Conservation (phyloP, 2,888 invertebrate genomes). For the Pammene aurita region DNA sequence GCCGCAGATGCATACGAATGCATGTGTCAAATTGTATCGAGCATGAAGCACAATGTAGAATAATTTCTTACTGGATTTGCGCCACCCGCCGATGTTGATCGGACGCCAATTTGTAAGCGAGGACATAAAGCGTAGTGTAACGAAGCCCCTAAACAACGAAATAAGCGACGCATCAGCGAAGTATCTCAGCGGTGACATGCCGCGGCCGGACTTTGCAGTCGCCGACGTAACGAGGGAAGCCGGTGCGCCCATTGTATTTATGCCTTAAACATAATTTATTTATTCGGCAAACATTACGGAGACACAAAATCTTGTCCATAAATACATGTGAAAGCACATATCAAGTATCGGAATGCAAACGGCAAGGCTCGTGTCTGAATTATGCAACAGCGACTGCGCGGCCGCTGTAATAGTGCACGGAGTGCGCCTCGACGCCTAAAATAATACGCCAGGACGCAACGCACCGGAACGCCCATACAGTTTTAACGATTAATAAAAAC, state of each 20-base stretch:
- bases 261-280: conserved; percentile 81
- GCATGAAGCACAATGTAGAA: conserved; percentile 68
- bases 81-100: conserved; percentile 60
- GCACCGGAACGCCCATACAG: conserved; percentile 34
- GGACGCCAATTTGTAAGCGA: conserved; percentile 78
- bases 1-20: conserved; percentile 39
- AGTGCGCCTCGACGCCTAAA: conserved; percentile 72
- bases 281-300: conserved; percentile 82
- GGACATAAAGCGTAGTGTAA: conserved; percentile 78
- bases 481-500: conserved; percentile 39
- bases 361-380: conserved; percentile 80
- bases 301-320: conserved; percentile 84
- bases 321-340: conserved; percentile 84
- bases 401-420: conserved; percentile 76
- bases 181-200: conserved; percentile 77
- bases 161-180: conserved; percentile 67
- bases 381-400: conserved; percentile 74
- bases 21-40: conserved; percentile 58
- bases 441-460: conserved; percentile 59
- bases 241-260: conserved; percentile 80
- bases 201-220: conserved; percentile 76
- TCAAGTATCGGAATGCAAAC: conserved; percentile 83
- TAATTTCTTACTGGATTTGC: conserved; percentile 63
- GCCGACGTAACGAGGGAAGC: conserved; percentile 81
- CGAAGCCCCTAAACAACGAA: conserved; percentile 80